phyloP scores from a whole-genome alignment of 2,113 vertebrate genomes.

The Numida meleagris region DNA sequence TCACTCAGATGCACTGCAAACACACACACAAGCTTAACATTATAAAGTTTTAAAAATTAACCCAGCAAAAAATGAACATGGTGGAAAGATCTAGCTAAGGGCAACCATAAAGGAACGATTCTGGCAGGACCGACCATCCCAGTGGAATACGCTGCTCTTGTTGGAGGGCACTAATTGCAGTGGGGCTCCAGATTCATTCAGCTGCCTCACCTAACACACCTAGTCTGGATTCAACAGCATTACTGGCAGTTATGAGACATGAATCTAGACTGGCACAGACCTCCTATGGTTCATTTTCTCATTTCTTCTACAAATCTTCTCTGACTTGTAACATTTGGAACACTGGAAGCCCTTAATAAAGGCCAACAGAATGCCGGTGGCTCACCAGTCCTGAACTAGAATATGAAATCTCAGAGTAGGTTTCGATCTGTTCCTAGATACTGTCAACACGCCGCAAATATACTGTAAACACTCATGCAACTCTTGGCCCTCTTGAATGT shows the following conservation, averaged over 20 bases:
- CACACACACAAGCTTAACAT: background rate
- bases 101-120: background rate
- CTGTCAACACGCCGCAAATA: background rate
- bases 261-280: background rate
- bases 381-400: background rate
- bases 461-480: background rate
- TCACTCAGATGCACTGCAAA: background rate
- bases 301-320: background rate
- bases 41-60: constrained; percentile 26
- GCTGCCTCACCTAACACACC: background rate
- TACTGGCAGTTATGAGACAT: background rate
- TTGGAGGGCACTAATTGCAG: background rate
- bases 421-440: constrained; percentile 1
- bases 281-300: background rate
- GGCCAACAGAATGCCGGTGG: fast-evolving
- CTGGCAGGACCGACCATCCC: background rate
- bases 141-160: background rate
- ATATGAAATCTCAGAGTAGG: fast-evolving
- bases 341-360: background rate
- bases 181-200: fast-evolving
- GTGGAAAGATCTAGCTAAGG: background rate
- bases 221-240: background rate
- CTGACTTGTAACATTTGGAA: fast-evolving
- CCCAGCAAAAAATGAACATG: background rate
- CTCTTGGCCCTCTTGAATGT: background rate